Evolutionary conservation across 2,797 vertebrate species (phyloP).

Genomic region (Mycteria americana): DNA sequence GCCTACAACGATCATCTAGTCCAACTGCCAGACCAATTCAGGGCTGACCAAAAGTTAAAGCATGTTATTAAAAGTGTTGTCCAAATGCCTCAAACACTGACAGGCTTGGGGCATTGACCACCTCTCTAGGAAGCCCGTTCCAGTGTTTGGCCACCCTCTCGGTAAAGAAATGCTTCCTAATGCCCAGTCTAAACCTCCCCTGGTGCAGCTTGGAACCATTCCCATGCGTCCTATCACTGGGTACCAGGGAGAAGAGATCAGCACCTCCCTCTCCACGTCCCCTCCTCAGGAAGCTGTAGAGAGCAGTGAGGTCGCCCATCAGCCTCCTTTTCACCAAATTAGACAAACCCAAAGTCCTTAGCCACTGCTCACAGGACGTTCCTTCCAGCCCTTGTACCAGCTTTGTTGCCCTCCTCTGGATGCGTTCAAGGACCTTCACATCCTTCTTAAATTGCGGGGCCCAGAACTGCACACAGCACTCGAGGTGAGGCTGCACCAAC

Average conservation of each 20-base stretch:
- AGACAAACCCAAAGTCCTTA: not conserved
- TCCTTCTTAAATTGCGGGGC: not conserved
- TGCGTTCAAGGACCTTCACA: not conserved
- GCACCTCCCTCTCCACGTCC: not conserved
- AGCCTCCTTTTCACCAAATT: not conserved
- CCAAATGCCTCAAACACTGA: not conserved
- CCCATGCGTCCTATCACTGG: not conserved
- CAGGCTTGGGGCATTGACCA: not conserved
- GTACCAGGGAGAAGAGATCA: not conserved
- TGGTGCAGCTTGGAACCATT: not conserved
- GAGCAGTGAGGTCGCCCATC: not conserved
- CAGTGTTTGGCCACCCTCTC: not conserved
- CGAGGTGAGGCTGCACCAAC: not conserved
- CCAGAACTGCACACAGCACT: not conserved
- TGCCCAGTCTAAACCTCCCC: not conserved
- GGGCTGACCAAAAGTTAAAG: not conserved
- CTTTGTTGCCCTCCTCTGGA: not conserved
- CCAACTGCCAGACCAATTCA: not conserved
- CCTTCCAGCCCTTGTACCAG: not conserved
- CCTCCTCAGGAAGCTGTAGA: not conserved
- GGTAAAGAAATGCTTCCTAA: not conserved
- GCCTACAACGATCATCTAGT: not conserved
- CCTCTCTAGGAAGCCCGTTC: not conserved
- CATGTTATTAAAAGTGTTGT: too few species aligned
- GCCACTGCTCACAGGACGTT: not conserved